Base-by-base conservation (phyloP, 1,140 invertebrate genomes). In the Stratiolaelaps scimitus region DNA sequence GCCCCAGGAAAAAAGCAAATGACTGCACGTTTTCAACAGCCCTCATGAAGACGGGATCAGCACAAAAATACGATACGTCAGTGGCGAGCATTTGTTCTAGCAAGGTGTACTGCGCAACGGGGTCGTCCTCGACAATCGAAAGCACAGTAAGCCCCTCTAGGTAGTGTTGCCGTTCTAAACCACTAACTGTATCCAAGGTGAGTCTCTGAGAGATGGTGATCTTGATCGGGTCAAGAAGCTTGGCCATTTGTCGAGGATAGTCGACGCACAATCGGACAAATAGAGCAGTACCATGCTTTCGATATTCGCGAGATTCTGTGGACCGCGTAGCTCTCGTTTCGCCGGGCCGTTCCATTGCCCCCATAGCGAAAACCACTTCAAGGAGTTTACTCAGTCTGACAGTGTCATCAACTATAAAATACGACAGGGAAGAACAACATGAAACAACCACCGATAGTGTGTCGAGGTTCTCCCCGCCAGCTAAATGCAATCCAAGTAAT, bases 231-330 rank as follows among this genome's bases (percentile, higher is more conserved):
- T 60, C 53, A 34, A 60, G 34, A 26, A 19, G 53, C 53, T 60
- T 60, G 17, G 34, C 53, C 53, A 60, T 17, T 60, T 34, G 17
- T 23, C 26, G 26, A 60, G 26, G 23, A 34, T 29, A 26, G 34
- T 60, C 53, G 1, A 60, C 15, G 23, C 26, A 26, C 15, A 60
- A 34, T 13, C 53, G 53, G 34, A 60, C 53, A 29, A 60, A 34
- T 29, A 60, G 53, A 60, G 53, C 53, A 2, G 53, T 60, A 17
- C 53, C 53, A 34, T 60, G 53, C 10, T 60, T 60, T 34, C 53
- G 26, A 34, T 29, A 60, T 29, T 60, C 53, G 15, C 53, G 13
- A 17, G 34, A 26, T 29, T 60, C 53, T 26, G 17, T 17, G 17
- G 53, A 60, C 15, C 53, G 53, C 15, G 13, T 60, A 2, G 26